Evolutionary conservation across 2,888 invertebrate genomes (phyloP).

Genomic region (Amblyjoppa fuscipennis): DNA sequence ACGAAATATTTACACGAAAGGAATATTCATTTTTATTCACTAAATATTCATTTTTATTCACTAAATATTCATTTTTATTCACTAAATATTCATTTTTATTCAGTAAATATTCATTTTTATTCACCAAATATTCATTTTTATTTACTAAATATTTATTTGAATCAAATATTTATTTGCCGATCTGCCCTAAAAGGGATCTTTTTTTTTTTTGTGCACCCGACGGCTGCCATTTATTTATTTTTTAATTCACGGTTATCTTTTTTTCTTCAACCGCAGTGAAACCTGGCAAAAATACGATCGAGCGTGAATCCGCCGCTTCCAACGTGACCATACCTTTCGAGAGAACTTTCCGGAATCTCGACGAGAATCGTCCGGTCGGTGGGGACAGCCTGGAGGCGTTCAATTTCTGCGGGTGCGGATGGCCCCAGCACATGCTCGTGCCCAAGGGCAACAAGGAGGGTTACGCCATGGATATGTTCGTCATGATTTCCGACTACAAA

Average conservation of each 20-base stretch:
- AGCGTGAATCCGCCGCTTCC: slow-evolving; percentile 89
- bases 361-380: slow-evolving; percentile 87
- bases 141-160: neutral
- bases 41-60: too few species aligned
- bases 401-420: slow-evolving; percentile 95
- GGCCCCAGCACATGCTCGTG: slow-evolving; percentile 93
- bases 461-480: slow-evolving; percentile 90
- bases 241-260: too few species aligned
- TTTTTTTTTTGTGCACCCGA: neutral
- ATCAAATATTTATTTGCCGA: slow-evolving; percentile 14
- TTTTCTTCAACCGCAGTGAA: slow-evolving; percentile 86
- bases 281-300: slow-evolving; percentile 89
- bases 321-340: slow-evolving; percentile 94
- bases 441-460: slow-evolving; percentile 91
- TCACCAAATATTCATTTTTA: too few species aligned
- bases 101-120: too few species aligned
- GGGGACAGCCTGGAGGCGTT: slow-evolving; percentile 87
- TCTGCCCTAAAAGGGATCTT: too few species aligned
- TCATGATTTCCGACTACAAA: slow-evolving; percentile 91
- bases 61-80: too few species aligned
- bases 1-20: too few species aligned
- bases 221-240: too few species aligned
- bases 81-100: too few species aligned
- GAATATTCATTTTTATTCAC: too few species aligned
- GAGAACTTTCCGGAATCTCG: slow-evolving; percentile 91